Evolutionary conservation across 2,113 vertebrate genomes (phyloP).

Genomic region (Pardalotus punctatus): DNA sequence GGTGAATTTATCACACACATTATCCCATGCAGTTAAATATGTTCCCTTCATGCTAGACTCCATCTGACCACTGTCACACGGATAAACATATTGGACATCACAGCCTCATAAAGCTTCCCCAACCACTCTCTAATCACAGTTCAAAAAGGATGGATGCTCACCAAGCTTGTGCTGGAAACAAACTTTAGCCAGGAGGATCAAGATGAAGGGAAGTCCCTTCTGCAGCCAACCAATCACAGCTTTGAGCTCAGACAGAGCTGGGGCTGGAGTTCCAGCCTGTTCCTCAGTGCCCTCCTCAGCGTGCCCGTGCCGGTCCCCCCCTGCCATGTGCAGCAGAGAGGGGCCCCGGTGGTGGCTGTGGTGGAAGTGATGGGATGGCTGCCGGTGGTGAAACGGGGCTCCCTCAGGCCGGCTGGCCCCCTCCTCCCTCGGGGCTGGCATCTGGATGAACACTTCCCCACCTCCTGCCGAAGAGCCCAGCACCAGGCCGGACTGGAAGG

Average conservation of each 20-base stretch:
- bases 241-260: slow-evolving; percentile 90
- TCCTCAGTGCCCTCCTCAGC: slow-evolving; percentile 81
- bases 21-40: background rate
- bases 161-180: slow-evolving; percentile 98
- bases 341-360: slow-evolving; percentile 81
- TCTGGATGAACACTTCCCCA: slow-evolving; percentile 92
- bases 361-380: slow-evolving; percentile 79
- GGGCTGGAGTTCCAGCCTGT: slow-evolving; percentile 84
- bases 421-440: slow-evolving; percentile 88
- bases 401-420: slow-evolving; percentile 76
- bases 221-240: slow-evolving; percentile 92
- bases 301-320: slow-evolving; percentile 81
- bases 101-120: background rate
- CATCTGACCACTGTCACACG: background rate
- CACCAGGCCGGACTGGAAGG: slow-evolving; percentile 88
- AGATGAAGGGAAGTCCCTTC: slow-evolving; percentile 94
- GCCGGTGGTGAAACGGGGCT: slow-evolving; percentile 77
- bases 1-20: background rate
- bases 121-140: background rate
- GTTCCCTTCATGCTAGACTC: background rate
- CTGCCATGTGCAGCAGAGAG: slow-evolving; percentile 86
- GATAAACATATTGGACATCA: background rate
- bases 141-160: slow-evolving; percentile 39
- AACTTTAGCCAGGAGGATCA: slow-evolving; percentile 93
- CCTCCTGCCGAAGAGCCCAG: slow-evolving; percentile 82